phyloP scores from a whole-genome alignment of 2,888 invertebrate species.

The Lepidonotus clava region DNA sequence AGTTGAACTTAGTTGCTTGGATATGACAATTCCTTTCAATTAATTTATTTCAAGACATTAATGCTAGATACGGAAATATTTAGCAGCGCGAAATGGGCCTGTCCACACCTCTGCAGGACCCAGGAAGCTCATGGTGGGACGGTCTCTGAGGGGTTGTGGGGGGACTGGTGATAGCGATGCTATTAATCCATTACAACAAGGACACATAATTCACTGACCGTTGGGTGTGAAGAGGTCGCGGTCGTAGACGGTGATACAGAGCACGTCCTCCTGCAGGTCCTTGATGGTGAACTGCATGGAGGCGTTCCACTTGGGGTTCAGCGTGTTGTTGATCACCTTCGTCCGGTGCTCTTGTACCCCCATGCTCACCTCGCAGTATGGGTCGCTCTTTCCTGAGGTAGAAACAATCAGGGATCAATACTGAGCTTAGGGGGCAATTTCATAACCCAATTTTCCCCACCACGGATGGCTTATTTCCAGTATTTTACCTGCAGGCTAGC shows the following conservation, averaged over 20 bases:
- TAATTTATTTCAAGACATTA: too few species aligned
- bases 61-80: too few species aligned
- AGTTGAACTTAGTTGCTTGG: too few species aligned
- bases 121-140: neutral
- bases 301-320: conserved; percentile 87
- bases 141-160: neutral
- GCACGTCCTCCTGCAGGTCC: conserved; percentile 85
- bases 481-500: too few species aligned
- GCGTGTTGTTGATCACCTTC: conserved; percentile 83
- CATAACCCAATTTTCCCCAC: neutral
- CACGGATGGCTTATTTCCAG: too few species aligned
- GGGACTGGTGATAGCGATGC: neutral
- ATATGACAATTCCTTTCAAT: too few species aligned
- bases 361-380: conserved; percentile 88
- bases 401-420: too few species aligned
- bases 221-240: conserved; percentile 87
- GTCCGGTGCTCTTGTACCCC: conserved; percentile 88
- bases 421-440: neutral
- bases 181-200: too few species aligned
- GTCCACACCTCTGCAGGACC: too few species aligned
- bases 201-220: conserved; percentile 81
- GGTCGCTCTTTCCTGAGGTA: conserved; percentile 84
- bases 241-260: conserved; percentile 87
- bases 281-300: conserved; percentile 89
- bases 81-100: too few species aligned